phyloP scores from a whole-genome alignment of 1,140 invertebrate species.

The Drosophila bipectinata region DNA sequence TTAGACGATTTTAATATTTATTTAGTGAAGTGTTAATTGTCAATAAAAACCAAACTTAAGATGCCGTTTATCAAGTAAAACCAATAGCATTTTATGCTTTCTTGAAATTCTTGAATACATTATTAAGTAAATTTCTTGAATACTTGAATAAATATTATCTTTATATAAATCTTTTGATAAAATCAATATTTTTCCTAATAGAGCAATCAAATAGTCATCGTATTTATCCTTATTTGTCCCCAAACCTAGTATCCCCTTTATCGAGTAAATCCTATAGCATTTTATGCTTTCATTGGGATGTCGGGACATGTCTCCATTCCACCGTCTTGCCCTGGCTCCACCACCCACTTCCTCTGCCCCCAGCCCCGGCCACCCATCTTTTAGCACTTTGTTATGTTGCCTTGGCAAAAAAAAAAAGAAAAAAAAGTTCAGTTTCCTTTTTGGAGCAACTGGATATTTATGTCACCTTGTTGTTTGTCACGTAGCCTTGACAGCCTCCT shows the following conservation, averaged over 20 bases:
- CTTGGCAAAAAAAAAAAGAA: slow-evolving; percentile 43
- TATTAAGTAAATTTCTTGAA: too few relatives aligned
- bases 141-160: too few relatives aligned
- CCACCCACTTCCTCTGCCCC: slow-evolving; percentile 2
- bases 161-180: too few relatives aligned
- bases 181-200: too few relatives aligned
- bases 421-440: slow-evolving; percentile 67
- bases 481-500: slow-evolving; percentile 52
- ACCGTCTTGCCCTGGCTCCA: neutral
- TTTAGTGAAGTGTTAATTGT: too few relatives aligned
- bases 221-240: too few relatives aligned
- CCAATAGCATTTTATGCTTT: slow-evolving; percentile 37
- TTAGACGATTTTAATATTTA: too few relatives aligned
- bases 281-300: slow-evolving; percentile 44
- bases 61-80: neutral
- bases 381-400: slow-evolving; percentile 35
- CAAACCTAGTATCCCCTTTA: neutral
- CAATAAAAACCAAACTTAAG: too few relatives aligned
- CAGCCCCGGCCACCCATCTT: neutral
- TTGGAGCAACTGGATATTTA: slow-evolving; percentile 75
- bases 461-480: slow-evolving; percentile 74
- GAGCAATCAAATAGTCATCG: too few relatives aligned
- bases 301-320: slow-evolving; percentile 26
- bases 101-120: neutral
- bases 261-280: slow-evolving; percentile 8